Percentiles rank a stretch among this genome's conserved stretches.
These are phyloP conservation scores for Mycteria americana DNA, from an alignment of 2,797 vertebrate genomes.

Conservation along the genomic window DNA sequence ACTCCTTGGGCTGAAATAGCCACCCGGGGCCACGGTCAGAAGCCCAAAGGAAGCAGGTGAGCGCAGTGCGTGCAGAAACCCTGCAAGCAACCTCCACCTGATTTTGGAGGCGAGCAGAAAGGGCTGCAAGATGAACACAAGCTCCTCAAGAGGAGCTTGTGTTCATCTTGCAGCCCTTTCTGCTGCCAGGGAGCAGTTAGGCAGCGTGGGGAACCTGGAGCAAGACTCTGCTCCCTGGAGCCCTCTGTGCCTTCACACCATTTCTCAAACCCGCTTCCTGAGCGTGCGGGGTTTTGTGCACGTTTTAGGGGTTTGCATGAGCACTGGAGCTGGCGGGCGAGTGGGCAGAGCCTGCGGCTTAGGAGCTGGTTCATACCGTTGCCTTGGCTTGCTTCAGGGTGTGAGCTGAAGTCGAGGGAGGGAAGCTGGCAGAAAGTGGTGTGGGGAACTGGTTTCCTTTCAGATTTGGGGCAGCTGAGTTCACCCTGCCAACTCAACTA, in stretches of 20 bases:
- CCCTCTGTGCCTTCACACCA: rapidly evolving
- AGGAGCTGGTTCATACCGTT: not conserved
- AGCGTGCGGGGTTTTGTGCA: rapidly evolving
- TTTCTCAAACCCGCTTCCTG: not conserved
- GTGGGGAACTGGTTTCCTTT: not conserved
- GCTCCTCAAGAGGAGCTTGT: not conserved
- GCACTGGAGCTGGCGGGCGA: not conserved
- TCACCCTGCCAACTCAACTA: not conserved
- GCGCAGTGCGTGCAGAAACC: rapidly evolving
- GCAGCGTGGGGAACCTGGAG: not conserved
- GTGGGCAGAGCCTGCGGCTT: not conserved
- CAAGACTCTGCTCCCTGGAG: not conserved
- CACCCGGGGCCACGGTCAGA: not conserved
- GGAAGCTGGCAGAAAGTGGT: not conserved
- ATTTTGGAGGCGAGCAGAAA: not conserved
- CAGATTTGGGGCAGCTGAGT: not conserved
- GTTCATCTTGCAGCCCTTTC: not conserved
- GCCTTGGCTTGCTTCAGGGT: not conserved
- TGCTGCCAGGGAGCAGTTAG: not conserved
- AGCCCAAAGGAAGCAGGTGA: not conserved
- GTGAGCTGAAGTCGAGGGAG: not conserved
- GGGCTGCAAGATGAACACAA: too few relatives aligned
- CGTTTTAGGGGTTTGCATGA: rapidly evolving
- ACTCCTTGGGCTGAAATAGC: not conserved
- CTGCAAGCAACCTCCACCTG: not conserved